Base-by-base conservation (phyloP, 2,888 invertebrate genomes). In the Timema podura region DNA sequence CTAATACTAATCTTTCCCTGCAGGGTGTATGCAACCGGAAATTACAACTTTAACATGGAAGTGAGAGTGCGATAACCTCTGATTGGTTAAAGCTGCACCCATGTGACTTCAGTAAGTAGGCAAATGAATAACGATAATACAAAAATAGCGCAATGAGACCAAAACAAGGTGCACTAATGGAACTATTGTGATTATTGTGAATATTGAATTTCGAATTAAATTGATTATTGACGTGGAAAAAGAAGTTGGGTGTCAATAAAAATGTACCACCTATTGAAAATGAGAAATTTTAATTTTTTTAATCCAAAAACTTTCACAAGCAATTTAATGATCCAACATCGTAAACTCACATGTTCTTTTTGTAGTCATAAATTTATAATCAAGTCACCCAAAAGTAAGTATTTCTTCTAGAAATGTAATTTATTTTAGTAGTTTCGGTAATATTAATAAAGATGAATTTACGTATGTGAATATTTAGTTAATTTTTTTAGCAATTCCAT, bases 221-320 rank as follows among this genome's bases (percentile, higher is more conserved):
- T 30, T 30, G 30, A 2, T 30, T 30, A 30, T 30, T 30, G 30
- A 30, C 30, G 30, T 30, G 30, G 30, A 30, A 2, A 30, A 30
- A 30, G 30, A 30, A 30, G 30, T 30, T 30, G 30, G 30, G 30
- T 30, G 30, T 30, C 30, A 30, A 30, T 74, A 80, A 82, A 73
- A 59, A 79, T 79, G 79, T 77, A 78, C 73, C 76, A 79, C 68
- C 75, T 81, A 74, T 71, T 80, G 64, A 79, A 78, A 71, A 73
- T 77, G 45, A 75, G 76, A 64, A 76, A 74, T 69, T 71, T 76
- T 6, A 72, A 75, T 76, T 74, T 78, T 3, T 75, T 75, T 54
- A 75, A 75, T 70, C 76, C 77, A 69, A 74, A 75, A 57, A 74
- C 74, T 45, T 73, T 79, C 77, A 77, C 79, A 73, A 65, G 68